Base-by-base conservation (phyloP, 2,888 invertebrate genomes). In the Chrysolina americana region DNA sequence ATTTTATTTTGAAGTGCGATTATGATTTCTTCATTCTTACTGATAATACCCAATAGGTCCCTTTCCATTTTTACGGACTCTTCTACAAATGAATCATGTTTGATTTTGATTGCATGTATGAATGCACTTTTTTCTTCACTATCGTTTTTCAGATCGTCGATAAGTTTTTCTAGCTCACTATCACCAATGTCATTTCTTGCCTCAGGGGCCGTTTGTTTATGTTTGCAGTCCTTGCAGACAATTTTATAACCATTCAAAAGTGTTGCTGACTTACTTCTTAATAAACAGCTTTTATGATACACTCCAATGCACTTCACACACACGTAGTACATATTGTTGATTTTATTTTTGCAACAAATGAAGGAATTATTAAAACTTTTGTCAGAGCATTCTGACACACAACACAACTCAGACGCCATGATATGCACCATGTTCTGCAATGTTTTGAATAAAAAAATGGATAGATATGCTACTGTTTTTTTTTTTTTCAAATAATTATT, bases 301-400 rank as follows among this genome's bases (percentile, higher is more conserved):
- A 62, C 62, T 15, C 62, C 23, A 21, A 23, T 11, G n/a, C 62
- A 62, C 23, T 62, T 62, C 23, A 23, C 23, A 23, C 62, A 23
- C 3, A 62, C 11, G 23, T 62, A 62, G 13, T 62, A 13, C 15
- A 62, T 9, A 62, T 56, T 56, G 11, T 17, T 17, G n/a, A 19
- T 15, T 56, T 56, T 56, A 56, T 56, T 56, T 19, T 56, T 56
- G 19, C 56, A 56, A 56, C 56, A 56, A 2, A 56, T 56, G 13
- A 56, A 56, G 5, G 17, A 15, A 56, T 56, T 17, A 19, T 56
- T 56, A 4, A 5, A 5, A 17, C 17, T 56, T 56, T 56, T 8
- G 13, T 15, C n/a, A 19, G 56, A 56, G 56, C 56, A 19, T 56
- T 56, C 56, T 56, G 56, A 19, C 8, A 36, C 36, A 36, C 36